These are phyloP conservation scores for Opisthocomus hoazin DNA, from an alignment of 2,113 vertebrate species.

Conservation along the genomic window DNA sequence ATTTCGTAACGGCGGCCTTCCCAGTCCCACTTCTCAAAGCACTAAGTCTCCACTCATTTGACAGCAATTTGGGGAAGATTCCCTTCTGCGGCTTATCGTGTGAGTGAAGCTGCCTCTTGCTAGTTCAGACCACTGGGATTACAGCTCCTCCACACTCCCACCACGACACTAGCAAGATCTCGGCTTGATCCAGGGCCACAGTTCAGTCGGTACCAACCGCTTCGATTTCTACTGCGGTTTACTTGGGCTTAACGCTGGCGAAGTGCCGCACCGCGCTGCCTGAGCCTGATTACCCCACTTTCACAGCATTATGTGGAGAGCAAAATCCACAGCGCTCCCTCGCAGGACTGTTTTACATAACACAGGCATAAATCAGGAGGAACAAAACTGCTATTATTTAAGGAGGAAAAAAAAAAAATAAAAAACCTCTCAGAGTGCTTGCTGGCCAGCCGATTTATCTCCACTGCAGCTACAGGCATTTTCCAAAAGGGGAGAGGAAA, in stretches of 20 bases:
- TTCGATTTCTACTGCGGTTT: constrained; percentile 51
- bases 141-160: constrained; percentile 7
- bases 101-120: background rate
- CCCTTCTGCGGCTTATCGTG: constrained; percentile 3
- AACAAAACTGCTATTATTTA: background rate
- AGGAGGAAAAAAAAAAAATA: background rate
- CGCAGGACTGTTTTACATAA: background rate
- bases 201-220: constrained; percentile 42
- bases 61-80: constrained; percentile 31
- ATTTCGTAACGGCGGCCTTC: constrained; percentile 34
- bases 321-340: background rate
- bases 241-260: constrained; percentile 20
- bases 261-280: background rate
- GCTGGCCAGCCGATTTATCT: background rate
- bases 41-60: constrained; percentile 24
- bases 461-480: background rate
- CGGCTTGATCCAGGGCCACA: constrained; percentile 44
- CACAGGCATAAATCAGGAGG: background rate
- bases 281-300: background rate
- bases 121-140: constrained; percentile 34
- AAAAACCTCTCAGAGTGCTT: background rate
- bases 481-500: background rate
- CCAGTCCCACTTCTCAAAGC: constrained; percentile 21
- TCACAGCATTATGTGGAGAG: background rate
- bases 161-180: constrained; percentile 22